A percentile compares a stretch with the other conserved stretches of the same genome.
phyloP scores from a whole-genome alignment of 2,888 invertebrate species.

The Andrena bucephala region DNA sequence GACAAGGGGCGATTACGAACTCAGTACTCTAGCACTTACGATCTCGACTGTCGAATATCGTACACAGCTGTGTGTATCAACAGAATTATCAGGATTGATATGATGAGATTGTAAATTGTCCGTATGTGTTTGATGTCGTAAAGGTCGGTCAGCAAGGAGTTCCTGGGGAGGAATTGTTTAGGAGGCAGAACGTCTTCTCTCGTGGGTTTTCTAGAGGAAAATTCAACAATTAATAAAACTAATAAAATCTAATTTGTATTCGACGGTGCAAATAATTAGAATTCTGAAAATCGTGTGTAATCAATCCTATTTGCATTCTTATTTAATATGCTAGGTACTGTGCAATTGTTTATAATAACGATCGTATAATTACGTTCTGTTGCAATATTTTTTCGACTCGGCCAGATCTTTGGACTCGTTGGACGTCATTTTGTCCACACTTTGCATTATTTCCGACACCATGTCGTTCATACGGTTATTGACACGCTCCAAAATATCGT shows the following conservation, averaged over 20 bases:
- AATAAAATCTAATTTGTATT: not conserved
- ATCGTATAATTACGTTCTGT: slow-evolving; percentile 58
- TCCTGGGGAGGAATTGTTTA: slow-evolving; percentile 90
- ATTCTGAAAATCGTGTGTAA: not conserved
- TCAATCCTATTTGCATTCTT: not conserved
- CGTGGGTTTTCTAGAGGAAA: slow-evolving; percentile 62
- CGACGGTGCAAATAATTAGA: not conserved
- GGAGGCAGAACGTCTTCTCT: slow-evolving; percentile 84
- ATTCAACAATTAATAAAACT: not conserved
- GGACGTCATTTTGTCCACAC: slow-evolving; percentile 39
- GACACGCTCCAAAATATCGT: slow-evolving; percentile 68
- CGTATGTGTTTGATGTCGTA: slow-evolving; percentile 92
- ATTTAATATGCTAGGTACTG: not conserved
- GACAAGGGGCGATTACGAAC: not conserved
- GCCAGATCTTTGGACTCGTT: slow-evolving; percentile 10
- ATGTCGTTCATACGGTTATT: slow-evolving; percentile 69
- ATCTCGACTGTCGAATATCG: slow-evolving; percentile 91
- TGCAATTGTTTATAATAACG: not conserved
- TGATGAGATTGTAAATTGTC: slow-evolving; percentile 94
- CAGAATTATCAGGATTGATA: slow-evolving; percentile 90
- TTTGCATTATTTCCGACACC: slow-evolving; percentile 68
- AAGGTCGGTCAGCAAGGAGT: slow-evolving; percentile 93
- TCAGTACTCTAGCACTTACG: slow-evolving; percentile 86
- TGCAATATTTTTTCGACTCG: slow-evolving; percentile 51
- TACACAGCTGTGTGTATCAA: slow-evolving; percentile 90